A percentile compares a stretch with the other conserved stretches of the same genome.
Evolutionary conservation across 2,888 invertebrate species (phyloP).

Genomic region (Saturnia pavonia): DNA sequence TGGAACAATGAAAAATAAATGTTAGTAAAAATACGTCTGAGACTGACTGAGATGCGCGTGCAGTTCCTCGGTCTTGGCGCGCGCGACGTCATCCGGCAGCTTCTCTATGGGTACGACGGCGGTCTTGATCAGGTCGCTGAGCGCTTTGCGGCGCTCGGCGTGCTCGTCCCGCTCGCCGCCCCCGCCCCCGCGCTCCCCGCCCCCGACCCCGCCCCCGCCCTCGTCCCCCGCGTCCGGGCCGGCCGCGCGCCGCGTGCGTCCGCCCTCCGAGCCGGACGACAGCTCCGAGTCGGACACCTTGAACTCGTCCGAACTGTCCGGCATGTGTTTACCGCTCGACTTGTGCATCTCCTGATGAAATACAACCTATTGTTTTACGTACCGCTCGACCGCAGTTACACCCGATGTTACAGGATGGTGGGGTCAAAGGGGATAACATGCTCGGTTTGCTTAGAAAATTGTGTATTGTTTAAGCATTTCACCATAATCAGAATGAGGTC

Average conservation of each 20-base stretch:
- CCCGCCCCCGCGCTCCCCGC: conserved; percentile 49
- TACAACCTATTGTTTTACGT: neutral
- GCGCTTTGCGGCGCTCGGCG: conserved; percentile 55
- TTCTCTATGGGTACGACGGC: conserved; percentile 72
- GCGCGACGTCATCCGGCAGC: conserved; percentile 66
- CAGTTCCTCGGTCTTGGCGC: conserved; percentile 63
- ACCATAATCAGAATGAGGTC: too few species aligned
- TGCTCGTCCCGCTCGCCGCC: conserved; percentile 33
- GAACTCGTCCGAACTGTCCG: conserved; percentile 78
- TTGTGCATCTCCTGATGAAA: conserved; percentile 75
- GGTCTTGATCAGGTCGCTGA: conserved; percentile 59
- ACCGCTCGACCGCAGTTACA: neutral
- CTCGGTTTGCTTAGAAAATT: too few species aligned
- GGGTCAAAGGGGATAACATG: neutral
- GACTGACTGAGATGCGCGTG: conserved; percentile 59
- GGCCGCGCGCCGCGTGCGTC: conserved; percentile 25
- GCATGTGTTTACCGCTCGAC: conserved; percentile 79
- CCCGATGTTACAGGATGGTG: too few species aligned
- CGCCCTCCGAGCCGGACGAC: conserved; percentile 49
- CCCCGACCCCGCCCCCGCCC: conserved; percentile 54
- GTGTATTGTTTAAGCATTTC: too few species aligned
- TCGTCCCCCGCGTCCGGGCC: conserved; percentile 25
- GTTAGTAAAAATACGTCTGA: neutral
- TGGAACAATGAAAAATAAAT: too few species aligned
- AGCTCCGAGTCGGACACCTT: conserved; percentile 62